A percentile compares a stretch with the other conserved stretches of the same genome.
phyloP scores from a whole-genome alignment of 92 coral and sea anemone genomes.

The Zoanthus sansibaricus region DNA sequence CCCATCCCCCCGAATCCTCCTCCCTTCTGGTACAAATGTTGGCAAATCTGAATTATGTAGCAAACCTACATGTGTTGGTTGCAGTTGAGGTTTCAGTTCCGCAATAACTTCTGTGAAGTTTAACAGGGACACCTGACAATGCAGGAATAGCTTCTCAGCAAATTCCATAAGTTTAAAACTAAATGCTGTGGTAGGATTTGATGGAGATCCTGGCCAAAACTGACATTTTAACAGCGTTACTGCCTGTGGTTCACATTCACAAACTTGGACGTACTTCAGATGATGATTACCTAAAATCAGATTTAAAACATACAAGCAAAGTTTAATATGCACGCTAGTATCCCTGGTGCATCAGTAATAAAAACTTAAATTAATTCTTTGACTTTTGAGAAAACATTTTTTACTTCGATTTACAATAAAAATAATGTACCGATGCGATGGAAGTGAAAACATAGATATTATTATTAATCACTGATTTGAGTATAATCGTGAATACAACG shows the following conservation, averaged over 20 bases:
- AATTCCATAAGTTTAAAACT: slow-evolving; percentile 56
- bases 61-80: slow-evolving; percentile 61
- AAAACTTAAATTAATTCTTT: neutral
- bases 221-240: slow-evolving; percentile 54
- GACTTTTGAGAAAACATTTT: neutral
- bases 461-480: no score
- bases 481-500: neutral
- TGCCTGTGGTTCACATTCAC: slow-evolving; percentile 57
- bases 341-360: neutral
- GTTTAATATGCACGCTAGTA: neutral
- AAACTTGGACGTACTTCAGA: slow-evolving; percentile 51
- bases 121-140: slow-evolving; percentile 62
- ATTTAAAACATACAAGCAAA: neutral
- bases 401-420: neutral
- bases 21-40: neutral
- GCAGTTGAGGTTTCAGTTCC: slow-evolving; percentile 53
- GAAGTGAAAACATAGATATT: neutral
- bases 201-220: slow-evolving; percentile 65
- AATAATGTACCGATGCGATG: neutral
- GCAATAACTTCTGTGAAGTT: slow-evolving; percentile 52
- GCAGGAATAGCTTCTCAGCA: slow-evolving; percentile 62
- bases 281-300: slow-evolving; percentile 56
- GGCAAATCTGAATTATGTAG: slow-evolving; percentile 1
- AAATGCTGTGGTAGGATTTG: slow-evolving; percentile 54
- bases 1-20: no score